Base-by-base conservation (phyloP, 2,888 invertebrate species). In the Zaprionus lineosus region DNA sequence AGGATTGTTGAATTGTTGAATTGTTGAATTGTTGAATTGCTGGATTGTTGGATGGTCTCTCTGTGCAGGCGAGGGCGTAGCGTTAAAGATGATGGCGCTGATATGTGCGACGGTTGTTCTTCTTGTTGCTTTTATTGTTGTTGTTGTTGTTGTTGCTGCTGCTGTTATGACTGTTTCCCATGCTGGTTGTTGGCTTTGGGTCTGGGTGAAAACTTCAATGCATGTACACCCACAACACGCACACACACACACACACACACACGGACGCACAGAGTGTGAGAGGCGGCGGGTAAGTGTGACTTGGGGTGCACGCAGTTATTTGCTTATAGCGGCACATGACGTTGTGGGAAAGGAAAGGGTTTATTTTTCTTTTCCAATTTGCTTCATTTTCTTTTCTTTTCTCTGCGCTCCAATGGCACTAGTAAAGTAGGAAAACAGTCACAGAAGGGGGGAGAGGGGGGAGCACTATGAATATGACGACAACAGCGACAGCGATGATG, bases 311-410 rank as follows among this genome's bases (percentile, higher is more conserved):
- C 52, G 55, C 44, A 67, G 72, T 48, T 71, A 65, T 79, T 79
- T 72, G 56, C 76, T 60, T 74, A 66, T 75, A 82, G 75, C 82
- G 75, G 75, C 75, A 70, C 82, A 62, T 74, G 66, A 71, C 37
- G 56, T 48, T 68, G 72, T 77, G 77, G 77, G 81, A 77, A 84
- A 63, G 66, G 55, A 79, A 79, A 77, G 69, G 69, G 74, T 74
- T 73, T 53, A 24, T 63, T 47, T 43, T 59, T 41, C n/a, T n/a
- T 11, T 31, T 31, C 5, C 1, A 12, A 31, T n/a, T 31, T 8
- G 14, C 14, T n/a, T n/a, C n/a, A n/a, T 21, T 59, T 71, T 46
- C 41, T 26, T 44, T 33, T 31, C 4, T 29, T 21, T 40, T 61
- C n/a, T n/a, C n/a, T n/a, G n/a, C n/a, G n/a, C n/a, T 33, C 21